phyloP scores from a whole-genome alignment of 2,113 vertebrate species.

The Propithecus coquereli region DNA sequence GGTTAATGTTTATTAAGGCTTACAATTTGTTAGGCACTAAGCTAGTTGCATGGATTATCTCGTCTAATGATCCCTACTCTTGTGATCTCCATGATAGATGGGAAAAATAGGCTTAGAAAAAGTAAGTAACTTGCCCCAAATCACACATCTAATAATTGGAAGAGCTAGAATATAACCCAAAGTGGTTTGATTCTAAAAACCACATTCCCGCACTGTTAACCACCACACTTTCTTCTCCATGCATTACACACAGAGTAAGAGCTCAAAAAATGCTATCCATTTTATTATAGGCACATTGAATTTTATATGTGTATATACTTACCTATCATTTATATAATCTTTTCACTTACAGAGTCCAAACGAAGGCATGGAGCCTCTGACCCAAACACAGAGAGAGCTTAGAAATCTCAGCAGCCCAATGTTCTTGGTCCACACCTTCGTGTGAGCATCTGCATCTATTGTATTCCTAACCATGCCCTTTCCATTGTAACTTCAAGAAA shows the following conservation, averaged over 20 bases:
- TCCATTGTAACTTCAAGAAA: background rate
- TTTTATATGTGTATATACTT: background rate
- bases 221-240: background rate
- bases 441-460: background rate
- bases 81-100: background rate
- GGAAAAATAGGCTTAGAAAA: background rate
- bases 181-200: conserved; percentile 1
- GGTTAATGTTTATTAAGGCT: background rate
- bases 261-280: background rate
- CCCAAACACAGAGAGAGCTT: background rate
- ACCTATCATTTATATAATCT: background rate
- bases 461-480: background rate
- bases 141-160: conserved; percentile 20
- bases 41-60: conserved; percentile 4
- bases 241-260: background rate
- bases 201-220: background rate
- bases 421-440: background rate
- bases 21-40: conserved; percentile 16
- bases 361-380: background rate
- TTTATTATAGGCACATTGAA: background rate
- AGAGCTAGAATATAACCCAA: conserved; percentile 8
- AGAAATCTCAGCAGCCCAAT: conserved; percentile 1
- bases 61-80: background rate
- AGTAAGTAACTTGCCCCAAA: conserved; percentile 6
- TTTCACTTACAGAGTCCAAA: conserved; percentile 2